Conservation (phyloP, 2,113 vertebrate species). For the Macquaria australasica region DNA sequence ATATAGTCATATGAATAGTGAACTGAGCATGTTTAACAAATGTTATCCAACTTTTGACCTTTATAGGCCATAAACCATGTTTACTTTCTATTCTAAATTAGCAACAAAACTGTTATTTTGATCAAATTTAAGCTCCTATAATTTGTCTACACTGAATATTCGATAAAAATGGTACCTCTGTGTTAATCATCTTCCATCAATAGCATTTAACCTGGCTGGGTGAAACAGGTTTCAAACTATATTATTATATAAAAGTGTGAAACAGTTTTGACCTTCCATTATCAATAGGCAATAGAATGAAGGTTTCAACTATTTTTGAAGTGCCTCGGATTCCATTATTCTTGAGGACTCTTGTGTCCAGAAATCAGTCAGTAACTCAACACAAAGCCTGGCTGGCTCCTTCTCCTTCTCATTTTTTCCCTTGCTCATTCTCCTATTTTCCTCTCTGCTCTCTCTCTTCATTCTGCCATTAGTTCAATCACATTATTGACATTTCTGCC, state of each 20-base stretch:
- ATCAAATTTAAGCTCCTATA: not conserved
- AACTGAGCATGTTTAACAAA: not conserved
- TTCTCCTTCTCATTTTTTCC: not conserved
- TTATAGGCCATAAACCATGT: not conserved
- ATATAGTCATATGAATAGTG: not conserved
- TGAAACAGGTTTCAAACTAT: not conserved
- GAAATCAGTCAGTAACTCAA: slow-evolving; percentile 14
- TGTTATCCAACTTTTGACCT: not conserved
- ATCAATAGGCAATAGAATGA: slow-evolving; percentile 19
- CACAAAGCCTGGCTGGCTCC: not conserved
- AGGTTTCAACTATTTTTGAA: slow-evolving; percentile 21
- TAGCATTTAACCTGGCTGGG: not conserved
- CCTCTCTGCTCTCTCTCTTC: slow-evolving; percentile 19
- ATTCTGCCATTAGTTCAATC: slow-evolving; percentile 42
- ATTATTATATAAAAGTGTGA: not conserved
- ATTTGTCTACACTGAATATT: not conserved
- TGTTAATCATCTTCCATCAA: not conserved
- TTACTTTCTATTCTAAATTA: not conserved
- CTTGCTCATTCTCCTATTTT: slow-evolving; percentile 8
- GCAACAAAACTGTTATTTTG: not conserved
- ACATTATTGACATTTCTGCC: slow-evolving; percentile 53
- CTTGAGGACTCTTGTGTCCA: slow-evolving; percentile 41
- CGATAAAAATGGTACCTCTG: not conserved
- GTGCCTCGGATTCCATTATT: slow-evolving; percentile 35
- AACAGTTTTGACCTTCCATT: slow-evolving; percentile 30